Evolutionary conservation across 2,113 vertebrate species (phyloP).

Genomic region (Nipponia nippon): DNA sequence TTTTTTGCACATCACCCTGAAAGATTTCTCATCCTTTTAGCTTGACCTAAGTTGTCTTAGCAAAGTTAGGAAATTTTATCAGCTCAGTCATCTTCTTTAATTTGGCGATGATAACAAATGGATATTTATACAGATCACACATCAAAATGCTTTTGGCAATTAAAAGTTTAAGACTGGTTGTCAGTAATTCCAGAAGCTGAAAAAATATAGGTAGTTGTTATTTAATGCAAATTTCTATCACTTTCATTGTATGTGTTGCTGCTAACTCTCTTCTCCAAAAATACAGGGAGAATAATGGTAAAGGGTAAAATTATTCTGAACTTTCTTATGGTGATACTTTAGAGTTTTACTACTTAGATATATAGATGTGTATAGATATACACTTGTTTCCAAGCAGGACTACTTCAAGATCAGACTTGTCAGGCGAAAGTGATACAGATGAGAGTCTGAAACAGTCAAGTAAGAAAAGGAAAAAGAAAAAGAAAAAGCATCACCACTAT

Average conservation of each 20-base stretch:
- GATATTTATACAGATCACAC: not conserved
- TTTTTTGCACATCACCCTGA: not conserved
- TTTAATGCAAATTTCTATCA: not conserved
- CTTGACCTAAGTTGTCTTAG: not conserved
- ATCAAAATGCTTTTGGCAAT: not conserved
- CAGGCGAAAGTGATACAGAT: conserved; percentile 45
- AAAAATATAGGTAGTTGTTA: not conserved
- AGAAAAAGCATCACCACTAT: conserved; percentile 73
- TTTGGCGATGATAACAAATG: not conserved
- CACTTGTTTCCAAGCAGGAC: conserved; percentile 46
- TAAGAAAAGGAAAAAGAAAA: conserved; percentile 83
- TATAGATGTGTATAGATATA: not conserved
- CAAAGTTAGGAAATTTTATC: not conserved
- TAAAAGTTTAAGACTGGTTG: not conserved
- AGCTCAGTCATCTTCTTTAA: not conserved
- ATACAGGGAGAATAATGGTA: not conserved
- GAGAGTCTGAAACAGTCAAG: conserved; percentile 49
- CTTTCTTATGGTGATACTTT: not conserved
- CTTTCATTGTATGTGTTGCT: not conserved
- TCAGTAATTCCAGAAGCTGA: not conserved
- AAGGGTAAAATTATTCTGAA: not conserved
- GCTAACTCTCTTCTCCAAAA: not conserved
- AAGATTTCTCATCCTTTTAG: not conserved
- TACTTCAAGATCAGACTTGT: conserved; percentile 48
- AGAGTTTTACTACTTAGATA: not conserved